Evolutionary conservation across 1,140 invertebrate genomes (phyloP).

Genomic region (Sycophila sp.): DNA sequence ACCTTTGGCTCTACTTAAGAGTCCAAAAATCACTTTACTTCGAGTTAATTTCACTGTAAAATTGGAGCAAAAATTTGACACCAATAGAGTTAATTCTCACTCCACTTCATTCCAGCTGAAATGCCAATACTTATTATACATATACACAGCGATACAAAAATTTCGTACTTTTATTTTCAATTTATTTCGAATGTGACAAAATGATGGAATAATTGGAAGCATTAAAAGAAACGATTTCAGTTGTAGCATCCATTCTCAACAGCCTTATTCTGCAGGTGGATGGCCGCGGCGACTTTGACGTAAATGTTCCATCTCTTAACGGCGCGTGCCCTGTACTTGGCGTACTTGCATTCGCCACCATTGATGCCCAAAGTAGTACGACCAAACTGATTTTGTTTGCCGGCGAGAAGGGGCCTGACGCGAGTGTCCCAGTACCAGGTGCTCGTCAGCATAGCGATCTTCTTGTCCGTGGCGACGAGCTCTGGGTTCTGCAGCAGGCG

Average conservation of each 20-base stretch:
- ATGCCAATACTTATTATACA: no score
- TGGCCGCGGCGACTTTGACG: not conserved
- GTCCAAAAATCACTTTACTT: no score
- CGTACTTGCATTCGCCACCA: not conserved
- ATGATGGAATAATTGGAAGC: no score
- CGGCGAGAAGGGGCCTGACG: not conserved
- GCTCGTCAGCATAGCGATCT: not conserved
- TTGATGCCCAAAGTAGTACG: conserved; percentile 6
- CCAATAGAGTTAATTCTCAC: no score
- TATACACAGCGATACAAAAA: no score
- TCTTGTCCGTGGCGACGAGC: not conserved
- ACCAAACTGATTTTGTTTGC: not conserved
- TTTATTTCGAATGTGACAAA: no score
- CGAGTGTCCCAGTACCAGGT: conserved; percentile 9
- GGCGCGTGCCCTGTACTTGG: not conserved
- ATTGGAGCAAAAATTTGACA: no score
- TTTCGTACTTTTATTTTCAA: no score
- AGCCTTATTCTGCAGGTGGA: not conserved
- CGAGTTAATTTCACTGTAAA: no score
- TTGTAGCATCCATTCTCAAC: conserved; percentile 13
- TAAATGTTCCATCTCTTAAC: not conserved
- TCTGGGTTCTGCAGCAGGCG: not conserved
- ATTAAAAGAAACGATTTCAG: not conserved
- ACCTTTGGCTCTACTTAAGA: no score
- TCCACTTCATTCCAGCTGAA: no score